phyloP scores from a whole-genome alignment of 2,797 vertebrate species.

The Pantherophis vulpinus region DNA sequence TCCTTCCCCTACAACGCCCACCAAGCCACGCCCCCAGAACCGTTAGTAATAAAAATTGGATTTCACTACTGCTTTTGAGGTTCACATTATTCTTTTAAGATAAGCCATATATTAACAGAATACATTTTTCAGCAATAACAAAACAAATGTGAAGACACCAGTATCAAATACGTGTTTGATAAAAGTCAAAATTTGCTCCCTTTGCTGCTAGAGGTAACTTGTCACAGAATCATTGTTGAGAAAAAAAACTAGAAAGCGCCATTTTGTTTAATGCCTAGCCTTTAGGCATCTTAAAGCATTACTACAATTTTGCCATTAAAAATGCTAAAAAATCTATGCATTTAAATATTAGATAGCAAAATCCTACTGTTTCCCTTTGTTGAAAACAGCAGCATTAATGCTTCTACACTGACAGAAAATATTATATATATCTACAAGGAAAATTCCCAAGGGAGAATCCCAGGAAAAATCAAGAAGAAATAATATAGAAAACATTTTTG shows the following conservation, averaged over 20 bases:
- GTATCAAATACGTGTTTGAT: neutral
- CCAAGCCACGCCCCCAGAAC: too few species aligned
- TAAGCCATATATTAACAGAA: neutral
- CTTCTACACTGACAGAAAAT: neutral
- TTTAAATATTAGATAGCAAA: neutral
- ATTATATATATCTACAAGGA: neutral
- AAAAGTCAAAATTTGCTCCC: neutral
- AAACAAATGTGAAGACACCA: neutral
- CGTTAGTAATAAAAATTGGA: too few species aligned
- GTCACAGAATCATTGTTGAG: neutral
- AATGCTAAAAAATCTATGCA: neutral
- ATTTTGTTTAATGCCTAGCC: conserved; percentile 21
- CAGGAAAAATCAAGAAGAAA: neutral
- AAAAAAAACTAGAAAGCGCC: neutral
- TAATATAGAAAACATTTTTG: neutral
- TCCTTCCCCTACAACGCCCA: too few species aligned
- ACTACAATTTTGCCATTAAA: neutral
- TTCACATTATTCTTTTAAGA: neutral
- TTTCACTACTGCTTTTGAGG: neutral
- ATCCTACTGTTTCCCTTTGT: too few species aligned
- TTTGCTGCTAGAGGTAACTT: conserved; percentile 31
- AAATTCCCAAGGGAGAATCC: neutral
- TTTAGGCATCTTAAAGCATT: neutral
- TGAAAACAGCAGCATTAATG: neutral
- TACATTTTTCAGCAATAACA: conserved; percentile 16